Base-by-base conservation (phyloP, 2,113 vertebrate species). In the human (Homo sapiens) region DNA sequence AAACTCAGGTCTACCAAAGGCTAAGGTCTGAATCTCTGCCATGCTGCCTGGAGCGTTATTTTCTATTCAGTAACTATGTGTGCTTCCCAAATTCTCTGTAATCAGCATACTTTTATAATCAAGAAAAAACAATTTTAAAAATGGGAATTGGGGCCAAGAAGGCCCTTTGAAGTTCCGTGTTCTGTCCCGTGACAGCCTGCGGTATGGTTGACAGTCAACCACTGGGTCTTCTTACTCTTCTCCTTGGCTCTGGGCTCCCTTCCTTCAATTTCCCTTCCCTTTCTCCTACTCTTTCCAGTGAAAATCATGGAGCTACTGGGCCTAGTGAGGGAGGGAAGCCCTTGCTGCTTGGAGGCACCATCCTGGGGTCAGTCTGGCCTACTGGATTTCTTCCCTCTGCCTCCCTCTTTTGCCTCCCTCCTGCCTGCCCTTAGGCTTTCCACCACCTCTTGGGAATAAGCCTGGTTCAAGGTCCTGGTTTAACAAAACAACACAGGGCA, bases 401-500 rank as follows among this genome's bases (percentile, higher is more conserved):
- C 61, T 55, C 38, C 61, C 38, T 43, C 68, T 87, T 73, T 78
- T 59, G 82, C 64, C 87, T 84, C 40, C 27, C 57, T 83, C 68
- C 48, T 48, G 38, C 40, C n/a, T n/a, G 32, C 64, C 22, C 55
- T 84, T 35, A 64, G 55, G 38, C 61, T 88, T 93, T 89, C 73
- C 48, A 43, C n/a, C 45, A 85, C 4, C 70, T 64, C 40, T 20
- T 92, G 79, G 87, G 89, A 96, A 88, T 79, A 92, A 80, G 61
- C 35, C 80, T 93, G 70, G 61, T 66, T 96, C 85, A 86, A 94
- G 61, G 90, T 64, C 86, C 91, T 95, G 73, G 73, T 94, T 96
- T 97, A 97, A 84, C 43, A 90, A 93, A 96, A 97, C 87, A 97
- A 96, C 88, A 85, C 96, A 88, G 96, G 95, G 90, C 93, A 95